Conservation (phyloP, 2,797 vertebrate genomes). For the Clarias laeviceps region DNA sequence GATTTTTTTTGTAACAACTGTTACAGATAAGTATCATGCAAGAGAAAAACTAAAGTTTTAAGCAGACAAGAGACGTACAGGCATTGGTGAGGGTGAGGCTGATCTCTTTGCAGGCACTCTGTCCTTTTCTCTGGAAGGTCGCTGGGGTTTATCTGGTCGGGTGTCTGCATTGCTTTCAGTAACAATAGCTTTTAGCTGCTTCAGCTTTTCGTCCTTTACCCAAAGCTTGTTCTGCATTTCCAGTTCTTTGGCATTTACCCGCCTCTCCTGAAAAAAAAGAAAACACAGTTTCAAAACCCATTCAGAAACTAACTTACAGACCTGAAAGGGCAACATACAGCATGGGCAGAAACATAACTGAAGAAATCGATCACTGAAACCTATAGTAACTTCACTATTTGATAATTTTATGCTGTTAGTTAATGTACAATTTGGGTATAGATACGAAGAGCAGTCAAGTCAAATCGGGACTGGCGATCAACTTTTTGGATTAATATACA, state of each 20-base stretch:
- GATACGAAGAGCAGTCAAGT: too few species aligned
- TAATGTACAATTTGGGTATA: neutral
- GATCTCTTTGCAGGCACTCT: constrained; percentile 74
- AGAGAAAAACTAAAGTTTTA: neutral
- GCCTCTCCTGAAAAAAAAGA: constrained; percentile 77
- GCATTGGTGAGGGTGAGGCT: constrained; percentile 76
- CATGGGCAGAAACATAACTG: neutral
- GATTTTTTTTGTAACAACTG: neutral
- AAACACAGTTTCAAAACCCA: neutral
- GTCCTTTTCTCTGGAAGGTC: constrained; percentile 84
- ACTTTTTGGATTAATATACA: too few species aligned
- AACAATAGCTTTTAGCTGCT: constrained; percentile 95
- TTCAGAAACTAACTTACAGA: neutral
- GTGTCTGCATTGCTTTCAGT: constrained; percentile 77
- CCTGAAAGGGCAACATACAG: neutral
- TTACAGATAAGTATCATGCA: constrained; percentile 8
- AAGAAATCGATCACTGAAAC: neutral
- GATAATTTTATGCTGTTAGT: neutral
- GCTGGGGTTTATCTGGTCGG: constrained; percentile 74
- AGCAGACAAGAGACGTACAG: constrained; percentile 74
- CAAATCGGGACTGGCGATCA: too few species aligned
- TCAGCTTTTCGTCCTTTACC: constrained; percentile 97
- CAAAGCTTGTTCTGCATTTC: constrained; percentile 99
- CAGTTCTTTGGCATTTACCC: constrained; percentile 93
- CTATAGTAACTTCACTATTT: neutral